Conservation (phyloP, 2,797 vertebrate genomes). For the Streptopelia turtur region DNA sequence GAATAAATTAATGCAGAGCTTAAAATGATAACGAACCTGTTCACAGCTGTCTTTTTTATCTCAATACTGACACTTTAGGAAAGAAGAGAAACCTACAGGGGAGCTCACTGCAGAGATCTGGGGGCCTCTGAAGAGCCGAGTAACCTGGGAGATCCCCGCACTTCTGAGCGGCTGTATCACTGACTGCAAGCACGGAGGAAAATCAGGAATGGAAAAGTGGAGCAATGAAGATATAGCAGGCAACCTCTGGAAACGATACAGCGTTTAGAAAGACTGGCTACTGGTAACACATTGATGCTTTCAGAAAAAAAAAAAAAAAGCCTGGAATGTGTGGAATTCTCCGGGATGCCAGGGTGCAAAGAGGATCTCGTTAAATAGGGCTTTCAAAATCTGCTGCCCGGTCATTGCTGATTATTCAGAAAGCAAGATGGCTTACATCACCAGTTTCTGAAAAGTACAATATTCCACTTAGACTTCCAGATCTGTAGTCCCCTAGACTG, state of each 20-base stretch:
- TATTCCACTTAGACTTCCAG: conserved; percentile 26
- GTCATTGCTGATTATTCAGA: not conserved
- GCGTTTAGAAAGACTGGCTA: not conserved
- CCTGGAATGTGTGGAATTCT: conserved; percentile 54
- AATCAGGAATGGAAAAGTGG: not conserved
- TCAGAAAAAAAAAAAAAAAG: not conserved
- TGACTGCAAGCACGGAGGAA: not conserved
- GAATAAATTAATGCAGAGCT: not conserved
- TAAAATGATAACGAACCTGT: not conserved
- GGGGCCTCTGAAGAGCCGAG: not conserved
- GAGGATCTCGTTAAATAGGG: conserved; percentile 7
- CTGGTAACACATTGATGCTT: conserved; percentile 17
- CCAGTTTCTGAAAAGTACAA: conserved; percentile 5
- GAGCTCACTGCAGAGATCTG: not conserved
- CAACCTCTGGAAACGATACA: not conserved
- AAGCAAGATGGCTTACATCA: conserved; percentile 13
- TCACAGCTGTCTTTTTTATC: conserved; percentile 21
- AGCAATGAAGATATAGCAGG: not conserved
- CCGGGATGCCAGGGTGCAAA: conserved; percentile 23
- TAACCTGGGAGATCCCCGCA: not conserved
- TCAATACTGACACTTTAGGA: conserved; percentile 1
- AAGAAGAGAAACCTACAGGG: not conserved
- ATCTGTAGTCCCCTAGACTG: not conserved
- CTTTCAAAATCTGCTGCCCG: not conserved
- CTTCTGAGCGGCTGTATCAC: not conserved